These are phyloP conservation scores for chimpanzee (Pan troglodytes) DNA, from an alignment of 2,113 vertebrate genomes.

Conservation along the genomic window NHGRI_mPanTro3-v2.1_pri NC_072404.2:96925501-96926000, in stretches of 20 bases:
- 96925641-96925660: not conserved
- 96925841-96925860: too few relatives aligned
- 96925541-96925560: not conserved
- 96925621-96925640: not conserved
- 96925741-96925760: not conserved
- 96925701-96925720: not conserved
- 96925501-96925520: not conserved
- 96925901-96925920: too few relatives aligned
- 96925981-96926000: too few relatives aligned
- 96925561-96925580: not conserved
- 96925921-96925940: too few relatives aligned
- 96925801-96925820: not conserved
- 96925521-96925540: not conserved
- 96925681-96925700: slow-evolving; percentile 1
- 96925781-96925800: not conserved
- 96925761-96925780: not conserved
- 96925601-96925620: not conserved
- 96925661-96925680: not conserved
- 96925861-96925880: too few relatives aligned
- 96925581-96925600: not conserved
- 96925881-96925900: too few relatives aligned
- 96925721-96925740: not conserved
- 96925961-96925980: too few relatives aligned
- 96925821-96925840: not conserved
- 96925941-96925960: too few relatives aligned